These are phyloP conservation scores for Cyanoliseus patagonus DNA, from an alignment of 2,113 vertebrate genomes.

Conservation along the genomic window DNA sequence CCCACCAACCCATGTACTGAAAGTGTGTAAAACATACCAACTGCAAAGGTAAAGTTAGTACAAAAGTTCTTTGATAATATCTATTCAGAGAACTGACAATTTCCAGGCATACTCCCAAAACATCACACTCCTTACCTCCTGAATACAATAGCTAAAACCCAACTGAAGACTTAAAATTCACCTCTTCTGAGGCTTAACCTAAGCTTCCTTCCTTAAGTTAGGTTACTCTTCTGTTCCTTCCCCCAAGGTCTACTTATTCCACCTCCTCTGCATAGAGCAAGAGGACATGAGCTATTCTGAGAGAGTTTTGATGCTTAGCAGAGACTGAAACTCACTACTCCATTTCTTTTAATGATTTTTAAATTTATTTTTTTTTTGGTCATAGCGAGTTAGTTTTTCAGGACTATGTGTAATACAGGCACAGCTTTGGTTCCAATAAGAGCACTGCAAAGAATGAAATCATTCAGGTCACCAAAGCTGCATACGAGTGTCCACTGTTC, in stretches of 20 bases:
- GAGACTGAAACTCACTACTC: neutral
- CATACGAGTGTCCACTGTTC: neutral
- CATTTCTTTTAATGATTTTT: neutral
- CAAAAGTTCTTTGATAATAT: neutral
- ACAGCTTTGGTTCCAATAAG: neutral
- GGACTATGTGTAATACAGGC: accelerated
- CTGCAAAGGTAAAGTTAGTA: neutral
- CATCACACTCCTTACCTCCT: neutral
- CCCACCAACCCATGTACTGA: neutral
- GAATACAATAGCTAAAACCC: neutral
- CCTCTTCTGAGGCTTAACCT: neutral
- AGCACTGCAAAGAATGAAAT: neutral
- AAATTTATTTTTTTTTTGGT: neutral
- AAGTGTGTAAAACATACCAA: neutral
- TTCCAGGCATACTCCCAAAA: neutral
- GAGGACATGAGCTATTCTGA: neutral
- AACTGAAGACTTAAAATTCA: neutral
- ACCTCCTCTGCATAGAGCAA: neutral
- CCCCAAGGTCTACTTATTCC: neutral
- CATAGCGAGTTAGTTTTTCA: neutral
- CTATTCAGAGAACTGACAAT: neutral
- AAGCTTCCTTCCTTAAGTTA: neutral
- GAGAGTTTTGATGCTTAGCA: neutral
- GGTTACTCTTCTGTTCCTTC: neutral
- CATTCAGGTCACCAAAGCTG: neutral